Base-by-base conservation (phyloP, 2,888 invertebrate genomes). In the Lasioglossum lativentre region DNA sequence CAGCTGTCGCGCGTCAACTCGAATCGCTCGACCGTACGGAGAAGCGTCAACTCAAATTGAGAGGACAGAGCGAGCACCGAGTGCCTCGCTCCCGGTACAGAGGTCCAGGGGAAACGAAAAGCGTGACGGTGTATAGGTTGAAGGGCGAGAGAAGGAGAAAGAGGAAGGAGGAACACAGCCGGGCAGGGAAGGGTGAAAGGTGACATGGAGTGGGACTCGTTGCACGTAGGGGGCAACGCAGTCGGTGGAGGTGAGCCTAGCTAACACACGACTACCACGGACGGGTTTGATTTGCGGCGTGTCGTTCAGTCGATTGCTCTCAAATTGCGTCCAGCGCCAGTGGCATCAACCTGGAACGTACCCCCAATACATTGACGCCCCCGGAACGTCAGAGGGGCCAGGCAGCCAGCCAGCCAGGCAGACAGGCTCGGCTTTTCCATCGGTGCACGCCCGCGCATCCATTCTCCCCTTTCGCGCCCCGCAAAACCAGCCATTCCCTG, bases 301-400 rank as follows among this genome's bases (percentile, higher is more conserved):
- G 94, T 94, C 94, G 94, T 94, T 94, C 94, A 93, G 93, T 94
- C 94, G 93, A 94, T 94, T 94, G 94, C 94, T 93, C 93, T 93
- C 93, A 93, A 94, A 94, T 95, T 94, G 94, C 94, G 91, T 92
- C 91, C 92, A 91, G 91, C 90, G 88, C 91, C 87, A 86, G 86
- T 89, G 91, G 89, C 93, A 92, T 92, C 91, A 90, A 90, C 91
- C 90, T 89, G 90, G 90, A 91, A 88, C 90, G 84, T 86, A 82
- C 73, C 68, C 72, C 80, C 83, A 72, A 87, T 87, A 86, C 87
- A 86, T 83, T 38, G 87, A 87, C 87, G 83, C 78, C 86, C 70
- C 59, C 12, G 56, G 75, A 75, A 78, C 75, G 78, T 71, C 81
- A 45, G 74, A 75, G 86, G 42, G 85, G 59, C 73, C 34, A 42